A percentile compares a stretch with the other conserved stretches of the same genome.
phyloP scores from a whole-genome alignment of 2,113 vertebrate species.

The Petrocephalus zakoni region DNA sequence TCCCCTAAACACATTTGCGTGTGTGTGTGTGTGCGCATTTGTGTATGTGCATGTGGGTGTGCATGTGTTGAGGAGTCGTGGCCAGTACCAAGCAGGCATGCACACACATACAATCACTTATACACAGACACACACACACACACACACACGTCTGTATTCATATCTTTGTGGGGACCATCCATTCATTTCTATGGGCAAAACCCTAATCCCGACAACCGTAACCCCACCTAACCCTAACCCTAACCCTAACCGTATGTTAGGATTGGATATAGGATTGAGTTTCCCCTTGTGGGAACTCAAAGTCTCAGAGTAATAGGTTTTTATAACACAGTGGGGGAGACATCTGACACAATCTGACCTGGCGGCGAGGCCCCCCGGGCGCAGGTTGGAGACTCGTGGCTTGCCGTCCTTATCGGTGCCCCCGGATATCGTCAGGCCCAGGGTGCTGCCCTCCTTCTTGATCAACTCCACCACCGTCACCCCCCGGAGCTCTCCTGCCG shows the following conservation, averaged over 20 bases:
- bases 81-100: neutral
- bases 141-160: neutral
- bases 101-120: neutral
- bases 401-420: conserved; percentile 96
- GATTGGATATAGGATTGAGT: no score
- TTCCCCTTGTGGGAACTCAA: neutral
- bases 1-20: neutral
- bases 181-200: neutral
- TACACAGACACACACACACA: neutral
- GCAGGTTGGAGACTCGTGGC: conserved; percentile 87
- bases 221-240: no score
- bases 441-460: conserved; percentile 91
- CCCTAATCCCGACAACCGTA: neutral
- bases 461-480: conserved; percentile 89
- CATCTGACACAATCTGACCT: conserved; percentile 55
- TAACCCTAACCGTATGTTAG: no score
- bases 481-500: conserved; percentile 87
- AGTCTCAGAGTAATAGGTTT: no score
- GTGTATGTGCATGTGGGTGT: neutral
- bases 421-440: conserved; percentile 93
- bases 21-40: neutral
- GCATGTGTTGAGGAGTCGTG: neutral
- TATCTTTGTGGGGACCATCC: neutral
- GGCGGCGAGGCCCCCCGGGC: conserved; percentile 85
- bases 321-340: neutral